A percentile compares a stretch with the other conserved stretches of the same genome.
Evolutionary conservation across 2,888 invertebrate species (phyloP).

Genomic region (Biston stratarius): DNA sequence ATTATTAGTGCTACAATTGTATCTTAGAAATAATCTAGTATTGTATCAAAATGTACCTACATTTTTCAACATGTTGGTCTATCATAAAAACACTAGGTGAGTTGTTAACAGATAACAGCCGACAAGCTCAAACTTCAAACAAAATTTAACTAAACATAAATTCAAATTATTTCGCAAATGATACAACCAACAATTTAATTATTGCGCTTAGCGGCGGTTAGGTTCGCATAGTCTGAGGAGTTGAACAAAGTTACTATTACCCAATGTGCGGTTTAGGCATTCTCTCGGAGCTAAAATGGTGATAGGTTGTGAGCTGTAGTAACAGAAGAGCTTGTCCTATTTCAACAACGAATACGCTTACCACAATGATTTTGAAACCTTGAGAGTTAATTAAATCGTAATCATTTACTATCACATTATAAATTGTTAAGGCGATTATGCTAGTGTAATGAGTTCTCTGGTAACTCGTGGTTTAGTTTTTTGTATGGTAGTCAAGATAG

Average conservation of each 20-base stretch:
- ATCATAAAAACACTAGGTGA: no score
- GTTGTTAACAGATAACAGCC: not conserved
- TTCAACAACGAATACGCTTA: not conserved
- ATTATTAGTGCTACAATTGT: no score
- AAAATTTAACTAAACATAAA: constrained; percentile 6
- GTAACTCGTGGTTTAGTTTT: no score
- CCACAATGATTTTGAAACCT: not conserved
- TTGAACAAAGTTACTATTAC: constrained; percentile 28
- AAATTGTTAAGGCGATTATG: no score
- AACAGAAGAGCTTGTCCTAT: not conserved
- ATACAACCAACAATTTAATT: constrained; percentile 33
- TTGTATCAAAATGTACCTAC: no score
- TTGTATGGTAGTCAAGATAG: no score
- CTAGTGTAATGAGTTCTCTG: no score
- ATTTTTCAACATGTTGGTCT: no score
- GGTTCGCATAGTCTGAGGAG: constrained; percentile 26
- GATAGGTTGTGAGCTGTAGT: constrained; percentile 5
- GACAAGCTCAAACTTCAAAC: constrained; percentile 8
- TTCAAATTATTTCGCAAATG: constrained; percentile 27
- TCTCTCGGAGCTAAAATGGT: constrained; percentile 23
- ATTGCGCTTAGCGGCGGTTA: constrained; percentile 28
- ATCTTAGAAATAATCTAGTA: no score
- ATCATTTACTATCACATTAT: no score
- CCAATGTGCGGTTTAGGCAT: constrained; percentile 31
- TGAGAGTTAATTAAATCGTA: not conserved